phyloP scores from a whole-genome alignment of 1,140 invertebrate species.

The Platorchestia sp. region DNA sequence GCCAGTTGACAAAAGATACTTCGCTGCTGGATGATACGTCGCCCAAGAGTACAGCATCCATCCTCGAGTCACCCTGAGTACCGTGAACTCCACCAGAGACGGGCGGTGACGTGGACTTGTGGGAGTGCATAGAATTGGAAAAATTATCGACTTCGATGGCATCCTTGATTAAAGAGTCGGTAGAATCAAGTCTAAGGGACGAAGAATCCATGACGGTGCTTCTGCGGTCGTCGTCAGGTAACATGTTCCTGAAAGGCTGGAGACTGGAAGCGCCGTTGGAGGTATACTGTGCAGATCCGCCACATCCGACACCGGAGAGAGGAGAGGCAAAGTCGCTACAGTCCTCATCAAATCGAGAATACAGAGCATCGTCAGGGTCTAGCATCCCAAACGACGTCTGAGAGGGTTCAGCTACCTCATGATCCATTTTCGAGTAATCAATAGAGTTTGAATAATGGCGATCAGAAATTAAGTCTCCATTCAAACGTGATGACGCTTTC shows the following conservation, averaged over 20 bases:
- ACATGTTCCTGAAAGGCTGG: neutral
- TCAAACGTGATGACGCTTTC: neutral
- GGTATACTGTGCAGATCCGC: neutral
- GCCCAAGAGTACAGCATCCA: slow-evolving; percentile 17
- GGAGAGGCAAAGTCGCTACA: neutral
- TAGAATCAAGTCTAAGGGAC: neutral
- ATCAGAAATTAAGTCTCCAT: slow-evolving; percentile 36
- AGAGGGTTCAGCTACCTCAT: neutral
- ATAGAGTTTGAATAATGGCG: slow-evolving; percentile 27
- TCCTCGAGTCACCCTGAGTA: neutral
- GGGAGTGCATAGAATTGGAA: neutral
- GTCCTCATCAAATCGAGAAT: neutral
- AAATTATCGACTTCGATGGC: slow-evolving; percentile 26
- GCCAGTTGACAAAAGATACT: slow-evolving; percentile 50
- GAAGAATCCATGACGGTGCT: neutral
- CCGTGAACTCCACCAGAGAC: slow-evolving; percentile 11
- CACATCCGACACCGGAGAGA: slow-evolving; percentile 4
- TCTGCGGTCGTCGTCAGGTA: slow-evolving; percentile 29
- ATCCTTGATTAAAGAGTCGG: slow-evolving; percentile 18
- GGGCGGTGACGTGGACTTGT: slow-evolving; percentile 17
- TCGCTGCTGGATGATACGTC: slow-evolving; percentile 38
- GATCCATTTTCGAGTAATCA: slow-evolving; percentile 37
- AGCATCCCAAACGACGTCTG: slow-evolving; percentile 15
- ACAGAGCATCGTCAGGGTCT: slow-evolving; percentile 9
- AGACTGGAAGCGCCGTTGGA: slow-evolving; percentile 11